Base-by-base conservation (phyloP, 2,113 vertebrate genomes). In the Phaethon lepturus region DNA sequence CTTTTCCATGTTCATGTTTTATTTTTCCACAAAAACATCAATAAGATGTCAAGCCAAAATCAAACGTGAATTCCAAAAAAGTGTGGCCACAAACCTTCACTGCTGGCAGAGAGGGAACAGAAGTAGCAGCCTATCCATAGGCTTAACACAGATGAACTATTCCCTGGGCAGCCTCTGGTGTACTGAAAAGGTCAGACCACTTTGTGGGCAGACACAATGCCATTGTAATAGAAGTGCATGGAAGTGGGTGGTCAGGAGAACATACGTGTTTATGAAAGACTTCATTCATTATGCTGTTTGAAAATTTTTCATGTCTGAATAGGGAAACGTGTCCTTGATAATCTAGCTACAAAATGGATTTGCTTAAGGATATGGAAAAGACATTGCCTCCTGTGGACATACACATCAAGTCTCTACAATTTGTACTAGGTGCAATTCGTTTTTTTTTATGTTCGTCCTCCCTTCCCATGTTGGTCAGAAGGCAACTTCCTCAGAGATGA, bases 1-100 rank as follows among this genome's bases (percentile, higher is more conserved):
- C 45, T 56, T 15, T 87, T 50, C 33, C 44, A 62, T 0, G 0
- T 90, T 42, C 44, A 47, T 1, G 6, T 1, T 0, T 25, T 66
- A 44, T 52, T 87, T 73, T 69, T 53, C 66, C 56, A 62, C 38
- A 49, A 47, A 93, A 66, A 13, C 13, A 31, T 79, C 25, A 80
- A 10, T 8, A 69, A 55, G 38, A 55, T 17, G 20, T 52, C 55
- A 71, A 94, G 77, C 19, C 6, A 12, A 96, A 93, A 55, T 78
- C 25, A 82, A 91, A 91, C 2, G 0, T 45, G 47, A 88, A 82
- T 47, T 66, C 66, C 67, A 68, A 83, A 69, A 35, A 68, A 90
- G 55, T 3, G 9, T 35, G 52, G 58, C 66, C 85, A 60, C 13
- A 86, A 87, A 50, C 38, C 28, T 56, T n/a, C 42, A 17, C 12